A percentile compares a stretch with the other conserved stretches of the same genome.
phyloP scores from a whole-genome alignment of 1,140 invertebrate species.

The Hyposmocoma kahamanoa region DNA sequence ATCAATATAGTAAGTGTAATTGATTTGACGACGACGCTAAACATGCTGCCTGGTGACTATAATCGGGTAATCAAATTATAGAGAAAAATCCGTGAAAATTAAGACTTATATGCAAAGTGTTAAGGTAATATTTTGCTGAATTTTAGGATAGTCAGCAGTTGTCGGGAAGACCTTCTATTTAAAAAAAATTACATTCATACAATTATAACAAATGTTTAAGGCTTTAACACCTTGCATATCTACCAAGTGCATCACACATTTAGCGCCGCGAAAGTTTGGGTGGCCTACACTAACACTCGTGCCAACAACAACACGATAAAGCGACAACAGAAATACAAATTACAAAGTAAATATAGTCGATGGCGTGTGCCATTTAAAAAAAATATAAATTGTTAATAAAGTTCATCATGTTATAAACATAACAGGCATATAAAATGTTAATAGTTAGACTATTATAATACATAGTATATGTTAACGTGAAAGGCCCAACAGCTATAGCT shows the following conservation, averaged over 20 bases:
- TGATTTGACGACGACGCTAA: slow-evolving; percentile 45
- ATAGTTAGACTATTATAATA: slow-evolving; percentile 74
- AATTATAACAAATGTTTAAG: no score
- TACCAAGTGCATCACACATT: slow-evolving; percentile 19
- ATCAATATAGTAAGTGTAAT: no score
- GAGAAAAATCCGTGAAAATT: neutral
- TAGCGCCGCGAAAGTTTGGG: slow-evolving; percentile 48
- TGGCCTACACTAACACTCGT: slow-evolving; percentile 63
- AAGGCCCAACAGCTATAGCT: slow-evolving; percentile 71
- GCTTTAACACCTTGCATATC: no score
- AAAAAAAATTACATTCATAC: no score
- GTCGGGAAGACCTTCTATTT: no score
- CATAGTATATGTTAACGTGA: slow-evolving; percentile 72
- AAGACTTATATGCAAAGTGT: no score
- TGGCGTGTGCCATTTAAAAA: slow-evolving; percentile 66
- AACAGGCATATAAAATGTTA: slow-evolving; percentile 72
- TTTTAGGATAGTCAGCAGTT: no score
- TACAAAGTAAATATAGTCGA: slow-evolving; percentile 72
- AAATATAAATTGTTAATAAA: slow-evolving; percentile 66
- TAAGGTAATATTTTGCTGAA: no score
- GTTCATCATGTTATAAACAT: slow-evolving; percentile 73
- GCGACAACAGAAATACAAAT: slow-evolving; percentile 64
- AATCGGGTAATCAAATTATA: neutral
- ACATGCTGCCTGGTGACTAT: slow-evolving; percentile 12
- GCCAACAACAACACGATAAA: slow-evolving; percentile 64